Conservation (phyloP, 2,797 vertebrate genomes). For the Brotogeris chrysoptera region DNA sequence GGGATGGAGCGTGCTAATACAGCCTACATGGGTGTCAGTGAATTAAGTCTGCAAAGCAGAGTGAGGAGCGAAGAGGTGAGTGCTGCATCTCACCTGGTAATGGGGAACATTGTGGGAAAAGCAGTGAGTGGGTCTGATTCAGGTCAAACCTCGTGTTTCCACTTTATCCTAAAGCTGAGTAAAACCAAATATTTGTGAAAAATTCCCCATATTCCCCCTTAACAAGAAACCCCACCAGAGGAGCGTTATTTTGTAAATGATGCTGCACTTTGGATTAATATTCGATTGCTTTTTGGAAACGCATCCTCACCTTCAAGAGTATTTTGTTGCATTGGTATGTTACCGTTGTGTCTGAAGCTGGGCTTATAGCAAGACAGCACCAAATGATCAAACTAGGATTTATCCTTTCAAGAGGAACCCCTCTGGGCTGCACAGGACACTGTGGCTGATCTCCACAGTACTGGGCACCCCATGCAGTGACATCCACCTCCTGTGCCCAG, state of each 20-base stretch:
- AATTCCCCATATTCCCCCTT: neutral
- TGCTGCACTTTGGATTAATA: neutral
- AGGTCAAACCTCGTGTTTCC: neutral
- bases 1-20: neutral
- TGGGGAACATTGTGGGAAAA: rapidly evolving
- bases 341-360: rapidly evolving
- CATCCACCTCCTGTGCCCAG: rapidly evolving
- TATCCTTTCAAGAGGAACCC: neutral
- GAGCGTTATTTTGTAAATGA: neutral
- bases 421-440: neutral
- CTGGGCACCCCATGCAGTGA: rapidly evolving
- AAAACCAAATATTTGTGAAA: neutral
- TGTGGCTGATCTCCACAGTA: neutral
- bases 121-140: rapidly evolving
- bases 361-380: neutral
- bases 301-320: neutral
- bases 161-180: neutral
- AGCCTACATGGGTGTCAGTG: neutral
- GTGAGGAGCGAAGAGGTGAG: neutral
- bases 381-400: neutral
- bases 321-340: neutral
- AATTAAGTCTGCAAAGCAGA: neutral
- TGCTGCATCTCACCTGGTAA: rapidly evolving
- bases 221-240: neutral
- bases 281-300: neutral